Evolutionary conservation across 2,113 vertebrate species (phyloP).

Genomic region (Peromyscus californicus): DNA sequence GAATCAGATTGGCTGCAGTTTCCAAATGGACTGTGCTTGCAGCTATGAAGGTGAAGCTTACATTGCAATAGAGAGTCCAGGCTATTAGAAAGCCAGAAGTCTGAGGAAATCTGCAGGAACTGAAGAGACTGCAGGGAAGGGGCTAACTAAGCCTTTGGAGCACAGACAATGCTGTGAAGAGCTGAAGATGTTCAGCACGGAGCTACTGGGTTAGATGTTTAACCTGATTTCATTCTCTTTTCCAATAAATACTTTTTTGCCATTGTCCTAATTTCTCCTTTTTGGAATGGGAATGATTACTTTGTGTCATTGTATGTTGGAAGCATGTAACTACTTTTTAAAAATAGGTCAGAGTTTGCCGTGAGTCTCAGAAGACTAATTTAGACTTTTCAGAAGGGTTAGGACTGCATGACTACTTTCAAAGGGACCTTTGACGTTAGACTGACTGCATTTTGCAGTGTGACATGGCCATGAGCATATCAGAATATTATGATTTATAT

Average conservation of each 20-base stretch:
- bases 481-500: background rate
- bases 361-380: background rate
- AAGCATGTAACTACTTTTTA: background rate
- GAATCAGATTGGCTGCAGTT: background rate
- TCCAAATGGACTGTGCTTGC: background rate
- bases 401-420: background rate
- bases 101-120: background rate
- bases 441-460: background rate
- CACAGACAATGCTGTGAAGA: background rate
- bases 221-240: background rate
- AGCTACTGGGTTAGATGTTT: background rate
- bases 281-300: background rate
- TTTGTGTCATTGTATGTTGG: background rate
- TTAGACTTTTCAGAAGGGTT: background rate
- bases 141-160: background rate
- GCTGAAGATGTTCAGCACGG: background rate
- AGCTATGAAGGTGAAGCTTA: background rate
- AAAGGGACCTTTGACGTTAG: background rate
- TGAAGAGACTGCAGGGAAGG: background rate
- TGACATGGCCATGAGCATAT: background rate
- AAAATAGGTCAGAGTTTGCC: background rate
- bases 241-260: background rate
- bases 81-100: background rate
- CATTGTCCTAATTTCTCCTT: background rate
- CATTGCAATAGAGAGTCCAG: background rate